Evolutionary conservation across 2,113 vertebrate genomes (phyloP), one percentile per base, ranked within the genome.

Genomic region (human): DNA sequence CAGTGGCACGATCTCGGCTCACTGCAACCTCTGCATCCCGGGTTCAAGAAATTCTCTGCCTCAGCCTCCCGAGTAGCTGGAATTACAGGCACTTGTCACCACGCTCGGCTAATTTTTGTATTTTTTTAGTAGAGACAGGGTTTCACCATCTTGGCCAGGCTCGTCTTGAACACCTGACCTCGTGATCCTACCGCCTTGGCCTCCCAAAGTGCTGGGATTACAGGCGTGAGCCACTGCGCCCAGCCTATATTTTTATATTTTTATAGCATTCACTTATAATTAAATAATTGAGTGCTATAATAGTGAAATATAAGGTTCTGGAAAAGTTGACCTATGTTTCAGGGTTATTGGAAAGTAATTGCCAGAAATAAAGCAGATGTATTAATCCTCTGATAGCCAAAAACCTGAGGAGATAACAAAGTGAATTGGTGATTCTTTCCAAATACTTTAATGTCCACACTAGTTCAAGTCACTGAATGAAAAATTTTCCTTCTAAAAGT

Each of bases 401-500:
- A 95, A 82, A 27, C 64, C 59, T 40, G 6, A 59, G 45, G 30
- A 84, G 22, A 81, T 83, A 84, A 52, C 32, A 92, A 90, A 61
- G 14, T 14, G 16, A 35, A 55, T 20, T 79, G 48, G 80, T 80
- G 35, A 4, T 18, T 93, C 40, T 86, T 73, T 79, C 40, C 8
- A 30, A 93, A 91, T 73, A 90, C 22, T 52, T 78, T 45, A 80
- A 92, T 45, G 18, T 40, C 38, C 93, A 72, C 27, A 78, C n/a
- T 81, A 79, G 64, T 68, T 96, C 61, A 92, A 25, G 45, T 94
- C 64, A 40, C 30, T 87, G n/a, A 73, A 70, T 86, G 35, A 45
- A 80, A 96, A 82, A 43, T 45, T 92, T 96, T 82, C 40, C 27
- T 94, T 35, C 61, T 76, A 38, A 82, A 61, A 70, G 30, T 87